A percentile compares a stretch with the other conserved stretches of the same genome.
Evolutionary conservation across 1,140 invertebrate genomes (phyloP).

Genomic region (Camponotus pennsylvanicus): DNA sequence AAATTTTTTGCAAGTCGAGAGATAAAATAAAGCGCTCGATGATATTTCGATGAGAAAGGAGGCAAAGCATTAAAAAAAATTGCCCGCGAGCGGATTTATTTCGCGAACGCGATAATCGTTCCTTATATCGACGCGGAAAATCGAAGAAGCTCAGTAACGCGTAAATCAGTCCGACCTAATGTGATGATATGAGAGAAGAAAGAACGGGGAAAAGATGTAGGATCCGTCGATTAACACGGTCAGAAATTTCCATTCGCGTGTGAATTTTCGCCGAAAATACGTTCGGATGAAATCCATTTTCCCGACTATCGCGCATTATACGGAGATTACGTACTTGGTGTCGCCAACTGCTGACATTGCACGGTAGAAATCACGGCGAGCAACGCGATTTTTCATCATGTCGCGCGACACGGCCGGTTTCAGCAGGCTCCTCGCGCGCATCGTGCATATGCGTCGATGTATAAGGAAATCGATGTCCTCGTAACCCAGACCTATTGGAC

Average conservation of each 20-base stretch:
- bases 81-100: background rate
- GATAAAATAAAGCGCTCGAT: background rate
- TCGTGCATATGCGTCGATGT: conserved; percentile 7
- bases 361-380: conserved; percentile 64
- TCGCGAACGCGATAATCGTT: background rate
- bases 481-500: conserved; percentile 81
- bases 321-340: conserved; percentile 49
- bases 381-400: conserved; percentile 43
- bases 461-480: conserved; percentile 79
- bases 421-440: background rate
- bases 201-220: background rate
- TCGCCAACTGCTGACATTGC: conserved; percentile 22
- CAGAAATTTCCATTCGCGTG: conserved; percentile 10
- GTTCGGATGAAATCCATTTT: conserved; percentile 19
- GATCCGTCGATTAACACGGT: conserved; percentile 26
- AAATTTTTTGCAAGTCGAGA: background rate
- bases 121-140: background rate
- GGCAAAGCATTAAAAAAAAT: too few species aligned
- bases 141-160: background rate
- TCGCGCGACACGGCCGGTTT: conserved; percentile 2
- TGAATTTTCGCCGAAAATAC: conserved; percentile 7
- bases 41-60: background rate
- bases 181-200: background rate
- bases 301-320: conserved; percentile 37
- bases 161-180: conserved; percentile 16